phyloP scores from a whole-genome alignment of 2,888 invertebrate species.

The Coecobrya sp. region DNA sequence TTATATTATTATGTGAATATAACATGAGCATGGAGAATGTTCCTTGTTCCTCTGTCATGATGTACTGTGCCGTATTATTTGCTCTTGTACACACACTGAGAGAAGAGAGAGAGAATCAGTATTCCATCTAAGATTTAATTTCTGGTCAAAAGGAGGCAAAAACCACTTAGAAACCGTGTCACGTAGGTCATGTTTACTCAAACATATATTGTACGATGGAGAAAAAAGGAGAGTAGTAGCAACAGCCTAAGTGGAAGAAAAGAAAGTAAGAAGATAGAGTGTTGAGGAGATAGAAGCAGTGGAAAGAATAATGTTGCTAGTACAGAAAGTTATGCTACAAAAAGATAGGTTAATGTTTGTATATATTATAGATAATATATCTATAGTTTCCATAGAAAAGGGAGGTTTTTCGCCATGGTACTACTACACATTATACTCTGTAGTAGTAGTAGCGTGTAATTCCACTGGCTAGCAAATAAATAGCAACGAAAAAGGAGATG shows the following conservation, averaged over 20 bases:
- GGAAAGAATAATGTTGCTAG: not conserved
- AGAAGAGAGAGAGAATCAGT: constrained; percentile 65
- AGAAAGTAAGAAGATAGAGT: not conserved
- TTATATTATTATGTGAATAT: constrained; percentile 1
- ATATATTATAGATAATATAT: not conserved
- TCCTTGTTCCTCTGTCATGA: not conserved
- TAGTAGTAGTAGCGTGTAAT: not conserved
- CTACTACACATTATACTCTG: not conserved
- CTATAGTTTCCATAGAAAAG: not conserved
- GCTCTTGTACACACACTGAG: constrained; percentile 14
- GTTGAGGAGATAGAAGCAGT: not conserved
- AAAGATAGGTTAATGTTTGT: not conserved
- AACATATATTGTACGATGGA: constrained; percentile 65
- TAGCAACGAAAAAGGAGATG: constrained; percentile 55
- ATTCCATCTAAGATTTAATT: constrained; percentile 84
- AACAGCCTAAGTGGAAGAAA: not conserved
- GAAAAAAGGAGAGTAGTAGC: constrained; percentile 23
- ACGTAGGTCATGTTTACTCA: constrained; percentile 85
- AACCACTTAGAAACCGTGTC: constrained; percentile 82
- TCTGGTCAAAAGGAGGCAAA: constrained; percentile 79
- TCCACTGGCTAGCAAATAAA: constrained; percentile 51
- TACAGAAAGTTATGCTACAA: not conserved
- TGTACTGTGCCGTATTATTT: constrained; percentile 16
- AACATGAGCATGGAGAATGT: not conserved
- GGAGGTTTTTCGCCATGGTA: not conserved